Evolutionary conservation across 53 echinoderm and acorn worm species (phyloP).

Genomic region (Hippasteria phrygiana): DNA sequence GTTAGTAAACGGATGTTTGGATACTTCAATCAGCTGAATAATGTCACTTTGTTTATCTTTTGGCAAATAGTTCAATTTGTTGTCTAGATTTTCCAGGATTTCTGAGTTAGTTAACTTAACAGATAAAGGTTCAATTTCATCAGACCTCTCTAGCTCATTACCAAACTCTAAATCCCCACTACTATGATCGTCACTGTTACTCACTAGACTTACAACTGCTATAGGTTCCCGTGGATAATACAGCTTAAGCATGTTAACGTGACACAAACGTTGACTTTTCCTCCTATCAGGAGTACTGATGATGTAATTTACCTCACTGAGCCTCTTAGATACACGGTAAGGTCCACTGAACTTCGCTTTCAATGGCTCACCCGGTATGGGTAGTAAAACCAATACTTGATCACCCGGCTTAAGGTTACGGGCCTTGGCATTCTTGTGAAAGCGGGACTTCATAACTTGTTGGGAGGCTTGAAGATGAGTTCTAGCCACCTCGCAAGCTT

Average conservation of each 20-base stretch:
- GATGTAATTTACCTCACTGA: slow-evolving; percentile 65
- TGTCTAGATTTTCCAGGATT: slow-evolving; percentile 32
- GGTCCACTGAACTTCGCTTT: slow-evolving; percentile 73
- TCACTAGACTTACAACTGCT: too few relatives aligned
- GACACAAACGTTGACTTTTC: too few relatives aligned
- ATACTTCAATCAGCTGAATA: slow-evolving; percentile 12
- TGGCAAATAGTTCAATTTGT: slow-evolving; percentile 50
- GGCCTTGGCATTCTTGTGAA: slow-evolving; percentile 68
- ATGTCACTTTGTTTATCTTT: slow-evolving; percentile 24
- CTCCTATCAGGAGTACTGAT: slow-evolving; percentile 61
- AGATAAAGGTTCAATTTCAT: too few relatives aligned
- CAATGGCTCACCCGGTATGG: too few relatives aligned
- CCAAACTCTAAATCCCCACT: too few relatives aligned
- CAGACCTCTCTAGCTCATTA: background rate
- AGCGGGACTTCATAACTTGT: slow-evolving; percentile 61
- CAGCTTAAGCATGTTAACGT: too few relatives aligned
- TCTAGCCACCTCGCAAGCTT: slow-evolving; percentile 55
- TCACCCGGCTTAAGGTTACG: slow-evolving; percentile 77
- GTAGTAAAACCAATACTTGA: slow-evolving; percentile 66
- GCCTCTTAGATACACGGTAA: slow-evolving; percentile 20
- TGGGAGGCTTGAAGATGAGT: slow-evolving; percentile 46
- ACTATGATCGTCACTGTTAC: too few relatives aligned
- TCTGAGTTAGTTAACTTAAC: slow-evolving; percentile 47
- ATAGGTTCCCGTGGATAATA: too few relatives aligned
- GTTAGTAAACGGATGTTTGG: slow-evolving; percentile 44